phyloP scores from a whole-genome alignment of 1,140 invertebrate genomes.

The Andricus grossulariae region DNA sequence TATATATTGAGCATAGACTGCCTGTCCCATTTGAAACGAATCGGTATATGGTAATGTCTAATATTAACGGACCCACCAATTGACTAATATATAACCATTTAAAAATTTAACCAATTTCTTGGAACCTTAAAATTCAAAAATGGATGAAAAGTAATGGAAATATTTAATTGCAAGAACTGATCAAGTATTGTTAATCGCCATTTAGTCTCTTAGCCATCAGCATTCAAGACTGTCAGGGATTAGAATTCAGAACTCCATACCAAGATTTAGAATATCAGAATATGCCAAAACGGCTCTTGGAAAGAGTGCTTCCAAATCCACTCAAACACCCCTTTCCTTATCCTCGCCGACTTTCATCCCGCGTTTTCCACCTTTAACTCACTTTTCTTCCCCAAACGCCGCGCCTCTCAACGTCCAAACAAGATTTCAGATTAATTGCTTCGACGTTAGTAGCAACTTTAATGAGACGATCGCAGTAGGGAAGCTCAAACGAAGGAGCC shows the following conservation, averaged over 20 bases:
- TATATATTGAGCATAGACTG: no score
- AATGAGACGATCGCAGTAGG: conserved; percentile 48
- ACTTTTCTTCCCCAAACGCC: conserved; percentile 17
- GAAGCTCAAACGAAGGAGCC: background rate
- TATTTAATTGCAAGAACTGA: no score
- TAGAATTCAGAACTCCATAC: background rate
- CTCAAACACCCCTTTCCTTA: conserved; percentile 32
- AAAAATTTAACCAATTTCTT: no score
- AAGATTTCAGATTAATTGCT: conserved; percentile 63
- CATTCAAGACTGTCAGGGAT: background rate
- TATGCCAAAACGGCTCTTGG: background rate
- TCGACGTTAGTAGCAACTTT: conserved; percentile 63
- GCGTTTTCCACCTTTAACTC: conserved; percentile 21
- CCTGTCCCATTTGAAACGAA: no score
- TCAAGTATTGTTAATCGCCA: no score
- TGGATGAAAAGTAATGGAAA: no score
- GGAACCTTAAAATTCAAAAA: no score
- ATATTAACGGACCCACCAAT: no score
- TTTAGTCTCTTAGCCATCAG: background rate
- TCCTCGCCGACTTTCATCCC: conserved; percentile 32
- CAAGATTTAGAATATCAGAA: background rate
- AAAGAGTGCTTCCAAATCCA: conserved; percentile 15
- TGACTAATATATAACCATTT: no score
- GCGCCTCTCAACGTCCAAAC: conserved; percentile 46
- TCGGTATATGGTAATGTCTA: no score